Percentiles rank a stretch among this genome's conserved stretches.
Conservation (phyloP, 1,140 invertebrate species). For the Aphelinus certus region DNA sequence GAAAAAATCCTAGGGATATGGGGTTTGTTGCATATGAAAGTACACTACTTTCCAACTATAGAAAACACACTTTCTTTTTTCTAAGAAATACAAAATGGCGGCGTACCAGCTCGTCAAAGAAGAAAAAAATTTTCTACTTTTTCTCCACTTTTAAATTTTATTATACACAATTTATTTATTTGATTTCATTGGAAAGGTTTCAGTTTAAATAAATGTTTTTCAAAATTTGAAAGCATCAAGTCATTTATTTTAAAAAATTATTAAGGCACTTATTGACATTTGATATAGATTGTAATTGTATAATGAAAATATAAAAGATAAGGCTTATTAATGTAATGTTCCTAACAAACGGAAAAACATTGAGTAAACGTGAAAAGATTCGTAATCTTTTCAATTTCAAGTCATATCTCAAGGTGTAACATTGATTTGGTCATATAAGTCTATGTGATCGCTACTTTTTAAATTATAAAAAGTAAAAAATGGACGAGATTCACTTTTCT, state of each 20-base stretch:
- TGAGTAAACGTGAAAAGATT: not conserved
- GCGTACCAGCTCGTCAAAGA: too few relatives aligned
- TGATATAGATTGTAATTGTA: slow-evolving; percentile 21
- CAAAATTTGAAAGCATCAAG: not conserved
- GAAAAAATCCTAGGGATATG: too few relatives aligned
- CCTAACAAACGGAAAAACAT: slow-evolving; percentile 16
- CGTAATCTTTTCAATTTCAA: slow-evolving; percentile 3
- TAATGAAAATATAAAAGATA: not conserved
- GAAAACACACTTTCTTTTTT: too few relatives aligned
- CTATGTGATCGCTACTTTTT: slow-evolving; percentile 5
- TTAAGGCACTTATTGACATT: slow-evolving; percentile 45
- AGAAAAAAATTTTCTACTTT: too few relatives aligned
- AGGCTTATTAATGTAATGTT: slow-evolving; percentile 31
- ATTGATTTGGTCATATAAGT: not conserved
- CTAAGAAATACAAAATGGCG: too few relatives aligned
- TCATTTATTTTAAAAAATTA: slow-evolving; percentile 44
- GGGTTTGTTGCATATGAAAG: too few relatives aligned
- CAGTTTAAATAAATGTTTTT: not conserved
- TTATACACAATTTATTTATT: slow-evolving; percentile 1
- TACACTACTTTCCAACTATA: too few relatives aligned
- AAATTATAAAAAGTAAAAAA: slow-evolving; percentile 9
- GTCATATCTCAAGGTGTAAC: not conserved
- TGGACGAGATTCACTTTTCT: not conserved
- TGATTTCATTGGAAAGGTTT: not conserved
- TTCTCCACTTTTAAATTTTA: not conserved